A percentile compares a stretch with the other conserved stretches of the same genome.
These are phyloP conservation scores for Peromyscus maniculatus DNA, from an alignment of 2,113 vertebrate species.

Conservation along the genomic window DNA sequence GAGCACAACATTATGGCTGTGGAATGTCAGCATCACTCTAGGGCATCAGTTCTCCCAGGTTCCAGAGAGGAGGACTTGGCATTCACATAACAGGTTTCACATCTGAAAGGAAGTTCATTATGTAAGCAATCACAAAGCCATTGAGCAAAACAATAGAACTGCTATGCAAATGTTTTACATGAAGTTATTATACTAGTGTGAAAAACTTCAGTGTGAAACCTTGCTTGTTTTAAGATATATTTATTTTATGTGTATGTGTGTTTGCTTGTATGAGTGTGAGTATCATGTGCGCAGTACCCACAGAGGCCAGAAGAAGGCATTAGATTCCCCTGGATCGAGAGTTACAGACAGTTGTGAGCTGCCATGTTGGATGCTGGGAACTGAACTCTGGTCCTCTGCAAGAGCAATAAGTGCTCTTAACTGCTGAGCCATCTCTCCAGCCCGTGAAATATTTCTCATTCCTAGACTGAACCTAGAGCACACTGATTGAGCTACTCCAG, in stretches of 20 bases:
- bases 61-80: neutral
- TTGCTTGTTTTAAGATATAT: neutral
- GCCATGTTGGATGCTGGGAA: neutral
- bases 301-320: neutral
- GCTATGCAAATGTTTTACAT: neutral
- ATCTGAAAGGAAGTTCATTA: neutral
- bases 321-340: neutral
- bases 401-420: neutral
- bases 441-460: constrained; percentile 13
- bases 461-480: neutral
- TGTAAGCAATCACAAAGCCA: neutral
- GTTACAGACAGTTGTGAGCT: neutral
- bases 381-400: neutral
- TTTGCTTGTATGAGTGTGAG: neutral
- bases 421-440: neutral
- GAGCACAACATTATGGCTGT: fast-evolving
- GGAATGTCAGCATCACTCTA: no score
- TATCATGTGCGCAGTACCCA: neutral
- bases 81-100: neutral
- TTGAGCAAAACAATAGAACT: neutral
- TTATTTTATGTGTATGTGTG: neutral
- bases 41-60: neutral
- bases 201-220: constrained; percentile 17
- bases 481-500: neutral
- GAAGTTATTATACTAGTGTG: neutral